These are phyloP conservation scores for Donacobius atricapilla DNA, from an alignment of 2,113 vertebrate species.

Conservation along the genomic window DNA sequence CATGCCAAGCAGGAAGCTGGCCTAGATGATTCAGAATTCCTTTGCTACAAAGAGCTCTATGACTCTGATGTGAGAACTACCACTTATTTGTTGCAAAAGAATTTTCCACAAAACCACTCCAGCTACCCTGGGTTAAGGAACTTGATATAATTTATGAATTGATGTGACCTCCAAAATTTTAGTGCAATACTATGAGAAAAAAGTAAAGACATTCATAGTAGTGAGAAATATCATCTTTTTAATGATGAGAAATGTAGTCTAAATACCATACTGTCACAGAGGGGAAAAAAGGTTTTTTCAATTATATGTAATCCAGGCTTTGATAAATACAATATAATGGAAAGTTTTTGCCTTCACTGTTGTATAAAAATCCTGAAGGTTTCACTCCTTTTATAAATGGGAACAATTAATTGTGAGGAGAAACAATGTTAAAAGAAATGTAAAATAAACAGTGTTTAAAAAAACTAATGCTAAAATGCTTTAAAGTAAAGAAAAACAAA, in stretches of 20 bases:
- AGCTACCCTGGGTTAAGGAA: neutral
- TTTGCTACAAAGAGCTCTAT: neutral
- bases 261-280: neutral
- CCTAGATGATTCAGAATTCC: neutral
- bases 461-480: neutral
- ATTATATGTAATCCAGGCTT: neutral
- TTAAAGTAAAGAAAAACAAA: neutral
- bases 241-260: neutral
- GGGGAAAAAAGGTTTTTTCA: neutral
- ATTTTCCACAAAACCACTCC: neutral
- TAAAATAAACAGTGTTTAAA: neutral
- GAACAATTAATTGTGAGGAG: neutral
- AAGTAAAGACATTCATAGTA: neutral
- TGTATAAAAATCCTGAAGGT: neutral
- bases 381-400: neutral
- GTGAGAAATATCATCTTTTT: neutral
- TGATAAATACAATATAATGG: neutral
- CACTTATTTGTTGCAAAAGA: neutral
- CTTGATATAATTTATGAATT: neutral
- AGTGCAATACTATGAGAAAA: neutral
- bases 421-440: neutral
- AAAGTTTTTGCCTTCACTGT: neutral
- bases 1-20: neutral
- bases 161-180: neutral
- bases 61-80: neutral